These are phyloP conservation scores for Notarius lentiginosus DNA, from an alignment of 2,113 vertebrate species.

Conservation along the genomic window DNA sequence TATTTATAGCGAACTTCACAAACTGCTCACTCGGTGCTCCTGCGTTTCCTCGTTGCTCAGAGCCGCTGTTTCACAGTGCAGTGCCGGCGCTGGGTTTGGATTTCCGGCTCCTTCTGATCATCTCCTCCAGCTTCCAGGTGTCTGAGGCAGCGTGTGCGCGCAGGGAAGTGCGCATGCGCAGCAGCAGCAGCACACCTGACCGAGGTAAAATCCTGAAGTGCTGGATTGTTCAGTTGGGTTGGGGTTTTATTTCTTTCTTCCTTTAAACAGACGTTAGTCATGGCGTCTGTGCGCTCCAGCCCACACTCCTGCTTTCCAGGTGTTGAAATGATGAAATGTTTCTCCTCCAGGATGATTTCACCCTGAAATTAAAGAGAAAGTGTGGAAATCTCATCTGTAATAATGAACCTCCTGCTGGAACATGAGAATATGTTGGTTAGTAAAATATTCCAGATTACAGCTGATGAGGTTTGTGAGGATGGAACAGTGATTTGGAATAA, in stretches of 20 bases:
- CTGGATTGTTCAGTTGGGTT: background rate
- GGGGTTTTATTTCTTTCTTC: no score
- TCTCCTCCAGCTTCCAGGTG: background rate
- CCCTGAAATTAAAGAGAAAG: background rate
- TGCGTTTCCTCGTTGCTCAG: no score
- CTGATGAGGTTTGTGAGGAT: background rate
- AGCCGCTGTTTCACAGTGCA: no score
- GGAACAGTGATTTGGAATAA: background rate
- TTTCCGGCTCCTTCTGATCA: background rate
- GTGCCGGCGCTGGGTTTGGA: background rate
- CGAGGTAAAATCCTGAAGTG: background rate
- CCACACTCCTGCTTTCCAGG: no score
- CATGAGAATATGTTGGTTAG: background rate
- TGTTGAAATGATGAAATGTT: no score
- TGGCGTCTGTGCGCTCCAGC: background rate
- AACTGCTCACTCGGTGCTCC: no score
- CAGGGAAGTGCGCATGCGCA: background rate
- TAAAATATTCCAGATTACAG: background rate
- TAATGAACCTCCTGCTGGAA: background rate
- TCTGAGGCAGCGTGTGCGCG: background rate
- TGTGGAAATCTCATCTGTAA: background rate
- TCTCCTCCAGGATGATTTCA: background rate
- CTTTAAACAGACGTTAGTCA: background rate
- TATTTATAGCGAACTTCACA: no score
- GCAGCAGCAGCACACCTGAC: background rate